phyloP scores from a whole-genome alignment of 2,888 invertebrate species.

The Allophyes oxyacanthae region DNA sequence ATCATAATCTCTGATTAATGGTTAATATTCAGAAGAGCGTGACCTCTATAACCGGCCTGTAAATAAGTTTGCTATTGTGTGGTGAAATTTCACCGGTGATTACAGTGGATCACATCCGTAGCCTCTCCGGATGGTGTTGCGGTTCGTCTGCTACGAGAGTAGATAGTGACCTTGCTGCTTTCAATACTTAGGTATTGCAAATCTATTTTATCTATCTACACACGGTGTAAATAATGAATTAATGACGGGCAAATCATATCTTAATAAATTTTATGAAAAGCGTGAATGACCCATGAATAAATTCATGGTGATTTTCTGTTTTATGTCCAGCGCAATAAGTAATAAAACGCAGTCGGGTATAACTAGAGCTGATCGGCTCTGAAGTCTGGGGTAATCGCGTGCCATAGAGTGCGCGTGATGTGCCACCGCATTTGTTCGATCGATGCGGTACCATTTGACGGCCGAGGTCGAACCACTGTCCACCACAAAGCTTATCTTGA shows the following conservation, averaged over 20 bases:
- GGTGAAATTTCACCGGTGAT: slow-evolving; percentile 87
- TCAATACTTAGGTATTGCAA: slow-evolving; percentile 48
- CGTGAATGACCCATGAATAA: background rate
- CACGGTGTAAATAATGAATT: background rate
- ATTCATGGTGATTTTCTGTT: background rate
- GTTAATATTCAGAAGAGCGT: slow-evolving; percentile 80
- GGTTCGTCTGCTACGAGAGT: slow-evolving; percentile 73
- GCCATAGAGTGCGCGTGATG: slow-evolving; percentile 73
- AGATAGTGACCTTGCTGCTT: slow-evolving; percentile 71
- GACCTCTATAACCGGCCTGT: slow-evolving; percentile 72
- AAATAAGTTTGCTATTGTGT: slow-evolving; percentile 75
- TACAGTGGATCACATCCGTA: slow-evolving; percentile 85
- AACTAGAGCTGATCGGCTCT: slow-evolving; percentile 39
- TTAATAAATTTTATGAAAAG: no score
- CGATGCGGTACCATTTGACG: slow-evolving; percentile 85
- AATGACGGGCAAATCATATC: background rate
- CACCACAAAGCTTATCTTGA: slow-evolving; percentile 86
- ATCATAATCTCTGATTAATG: slow-evolving; percentile 79
- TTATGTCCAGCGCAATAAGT: slow-evolving; percentile 7
- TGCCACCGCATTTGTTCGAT: slow-evolving; percentile 75
- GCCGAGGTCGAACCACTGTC: slow-evolving; percentile 87
- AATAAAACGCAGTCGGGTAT: no score
- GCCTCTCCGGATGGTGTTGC: slow-evolving; percentile 83
- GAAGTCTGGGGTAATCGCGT: slow-evolving; percentile 66
- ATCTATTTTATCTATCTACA: slow-evolving; percentile 18